Conservation (phyloP, 2,797 vertebrate species). For the Gouania willdenowi region DNA sequence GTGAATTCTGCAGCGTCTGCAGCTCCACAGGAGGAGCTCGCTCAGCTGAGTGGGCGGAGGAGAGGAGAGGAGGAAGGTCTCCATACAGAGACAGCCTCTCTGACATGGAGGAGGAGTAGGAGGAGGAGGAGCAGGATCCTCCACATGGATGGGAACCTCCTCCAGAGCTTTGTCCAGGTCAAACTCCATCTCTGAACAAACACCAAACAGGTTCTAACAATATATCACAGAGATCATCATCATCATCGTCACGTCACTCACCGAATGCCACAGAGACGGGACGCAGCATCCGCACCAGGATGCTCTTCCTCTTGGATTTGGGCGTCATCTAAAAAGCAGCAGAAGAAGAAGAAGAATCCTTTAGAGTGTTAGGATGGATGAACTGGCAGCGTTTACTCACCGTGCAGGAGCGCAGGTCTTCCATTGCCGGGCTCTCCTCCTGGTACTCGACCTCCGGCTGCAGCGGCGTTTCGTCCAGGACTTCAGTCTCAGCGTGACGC, state of each 20-base stretch:
- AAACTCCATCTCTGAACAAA: conserved; percentile 90
- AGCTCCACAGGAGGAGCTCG: conserved; percentile 84
- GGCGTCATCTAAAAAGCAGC: conserved; percentile 81
- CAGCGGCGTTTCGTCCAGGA: conserved; percentile 77
- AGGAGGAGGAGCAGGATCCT: conserved; percentile 77
- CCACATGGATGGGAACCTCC: conserved; percentile 89
- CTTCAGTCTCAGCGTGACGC: conserved; percentile 76
- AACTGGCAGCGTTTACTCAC: conserved; percentile 53
- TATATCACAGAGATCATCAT: background rate
- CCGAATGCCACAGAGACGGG: conserved; percentile 94
- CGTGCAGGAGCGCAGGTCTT: conserved; percentile 83
- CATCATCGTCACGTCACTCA: conserved; percentile 70
- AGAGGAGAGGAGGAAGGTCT: conserved; percentile 74
- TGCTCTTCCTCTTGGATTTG: conserved; percentile 94
- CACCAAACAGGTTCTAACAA: background rate
- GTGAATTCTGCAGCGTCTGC: conserved; percentile 82
- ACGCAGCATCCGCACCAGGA: conserved; percentile 93
- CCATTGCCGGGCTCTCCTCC: conserved; percentile 68
- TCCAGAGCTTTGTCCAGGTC: conserved; percentile 94
- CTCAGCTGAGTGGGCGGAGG: conserved; percentile 64
- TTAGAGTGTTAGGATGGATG: background rate
- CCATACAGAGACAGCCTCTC: conserved; percentile 53
- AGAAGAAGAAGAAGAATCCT: background rate
- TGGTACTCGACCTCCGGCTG: conserved; percentile 58
- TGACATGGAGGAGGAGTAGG: conserved; percentile 40